Evolutionary conservation across 2,888 invertebrate species (phyloP), one percentile per base, ranked within the genome.

Genomic region (Cheilosia vulpina): DNA sequence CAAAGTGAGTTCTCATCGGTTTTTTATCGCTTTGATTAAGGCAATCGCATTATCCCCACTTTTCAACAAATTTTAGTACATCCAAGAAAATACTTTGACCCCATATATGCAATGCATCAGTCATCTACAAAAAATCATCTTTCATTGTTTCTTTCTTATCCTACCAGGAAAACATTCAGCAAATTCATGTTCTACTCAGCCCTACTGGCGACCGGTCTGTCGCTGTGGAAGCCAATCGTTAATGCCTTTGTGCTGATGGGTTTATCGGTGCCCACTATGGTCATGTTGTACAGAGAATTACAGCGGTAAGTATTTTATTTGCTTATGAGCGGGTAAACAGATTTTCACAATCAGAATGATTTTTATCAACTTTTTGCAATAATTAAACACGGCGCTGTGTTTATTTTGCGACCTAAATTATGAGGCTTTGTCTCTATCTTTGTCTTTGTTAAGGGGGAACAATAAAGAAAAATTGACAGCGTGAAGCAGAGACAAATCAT

Each of bases 171-270:
- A 89, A 90, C 93, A 73, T 94, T 96, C 89, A 94, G 94, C 60
- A 91, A 94, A 78, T 94, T 94, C 80, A 94, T 95, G 79, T 92
- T 94, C 57, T 89, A 94, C 38, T 92, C 95, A 50, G 94, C 95
- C 4, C 89, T 96, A 45, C 88, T 94, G 45, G 95, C 95, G 7
- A 96, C 96, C 2, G 94, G 94, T 19, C 93, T 96, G 88, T 94
- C 96, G 13, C 93, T 96, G 83, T 94, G 96, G 93, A 94, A 96
- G 90, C 97, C 97, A 6, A 95, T 95, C n/a, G 93, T 96, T 50
- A 97, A 97, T 92, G 96, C 96, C 27, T 96, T 97, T 91, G 96
- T 95, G 19, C 92, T 97, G 82, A 96, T 97, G 96, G 93, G 93
- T 19, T 93, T 97, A 80, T 94, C 94, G 52, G 91, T 96, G 27